Conservation (phyloP, 2,797 vertebrate genomes). For the Typhlichthys eigenmanni region DNA sequence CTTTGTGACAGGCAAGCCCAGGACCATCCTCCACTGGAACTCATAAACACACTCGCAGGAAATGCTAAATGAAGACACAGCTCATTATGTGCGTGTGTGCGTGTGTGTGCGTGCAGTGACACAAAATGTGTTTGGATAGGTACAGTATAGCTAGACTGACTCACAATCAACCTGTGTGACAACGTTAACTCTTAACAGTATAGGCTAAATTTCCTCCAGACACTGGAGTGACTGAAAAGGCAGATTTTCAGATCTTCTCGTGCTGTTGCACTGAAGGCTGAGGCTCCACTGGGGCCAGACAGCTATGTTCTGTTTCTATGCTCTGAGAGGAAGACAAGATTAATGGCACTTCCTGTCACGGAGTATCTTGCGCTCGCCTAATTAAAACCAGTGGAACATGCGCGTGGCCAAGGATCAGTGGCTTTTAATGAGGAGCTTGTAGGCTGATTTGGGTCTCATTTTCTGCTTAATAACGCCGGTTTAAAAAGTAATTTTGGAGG, state of each 20-base stretch:
- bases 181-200: too few species aligned
- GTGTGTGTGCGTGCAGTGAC: slow-evolving; percentile 19
- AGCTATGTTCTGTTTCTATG: slow-evolving; percentile 62
- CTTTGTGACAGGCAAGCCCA: slow-evolving; percentile 77
- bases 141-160: slow-evolving; percentile 3
- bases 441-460: slow-evolving; percentile 94
- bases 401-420: slow-evolving; percentile 88
- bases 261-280: slow-evolving; percentile 3
- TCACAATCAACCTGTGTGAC: slow-evolving; percentile 12
- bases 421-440: slow-evolving; percentile 94
- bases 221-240: too few species aligned
- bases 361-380: slow-evolving; percentile 84
- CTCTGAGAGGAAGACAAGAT: slow-evolving; percentile 86
- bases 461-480: slow-evolving; percentile 94
- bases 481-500: slow-evolving; percentile 92
- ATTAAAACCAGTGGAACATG: slow-evolving; percentile 90
- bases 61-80: slow-evolving; percentile 51
- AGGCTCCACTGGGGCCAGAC: slow-evolving; percentile 51
- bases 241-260: too few species aligned
- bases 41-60: slow-evolving; percentile 64
- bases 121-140: not conserved
- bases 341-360: slow-evolving; percentile 88
- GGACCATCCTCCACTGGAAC: slow-evolving; percentile 62
- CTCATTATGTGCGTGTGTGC: slow-evolving; percentile 27
- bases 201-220: too few species aligned